These are phyloP conservation scores for Ectobius pallidus DNA, from an alignment of 2,888 invertebrate genomes.

Conservation along the genomic window DNA sequence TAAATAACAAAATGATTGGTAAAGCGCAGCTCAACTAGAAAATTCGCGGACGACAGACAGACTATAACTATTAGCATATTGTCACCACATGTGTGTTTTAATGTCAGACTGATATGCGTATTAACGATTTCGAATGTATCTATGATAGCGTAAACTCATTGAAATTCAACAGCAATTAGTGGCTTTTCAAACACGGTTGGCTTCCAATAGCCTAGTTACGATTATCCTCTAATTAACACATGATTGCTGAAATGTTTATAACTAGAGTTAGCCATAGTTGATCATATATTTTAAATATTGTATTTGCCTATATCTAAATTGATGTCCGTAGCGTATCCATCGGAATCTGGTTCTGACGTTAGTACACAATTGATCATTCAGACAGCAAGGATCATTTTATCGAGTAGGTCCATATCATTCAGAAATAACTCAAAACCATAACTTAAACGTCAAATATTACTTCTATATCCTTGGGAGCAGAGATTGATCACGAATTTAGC, in stretches of 20 bases:
- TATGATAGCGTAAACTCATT: conserved; percentile 9
- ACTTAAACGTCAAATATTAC: no score
- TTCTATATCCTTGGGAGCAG: no score
- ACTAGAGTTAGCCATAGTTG: background rate
- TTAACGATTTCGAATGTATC: background rate
- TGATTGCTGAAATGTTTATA: conserved; percentile 5
- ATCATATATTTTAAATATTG: no score
- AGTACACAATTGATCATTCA: no score
- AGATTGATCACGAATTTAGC: no score
- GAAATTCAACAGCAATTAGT: conserved; percentile 9
- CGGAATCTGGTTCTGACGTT: no score
- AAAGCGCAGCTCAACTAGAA: background rate
- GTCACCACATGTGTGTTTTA: background rate
- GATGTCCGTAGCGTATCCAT: no score
- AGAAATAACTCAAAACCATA: no score
- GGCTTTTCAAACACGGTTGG: background rate
- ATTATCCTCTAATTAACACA: conserved; percentile 2
- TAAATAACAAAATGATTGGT: no score
- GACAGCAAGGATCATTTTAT: no score
- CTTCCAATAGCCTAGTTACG: background rate
- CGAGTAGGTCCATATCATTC: no score
- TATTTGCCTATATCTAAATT: no score
- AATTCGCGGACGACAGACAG: background rate
- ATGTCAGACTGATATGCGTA: background rate
- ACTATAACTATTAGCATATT: conserved; percentile 5